Conservation (phyloP, 2,888 invertebrate genomes). For the Nasonovia ribisnigri region DNA sequence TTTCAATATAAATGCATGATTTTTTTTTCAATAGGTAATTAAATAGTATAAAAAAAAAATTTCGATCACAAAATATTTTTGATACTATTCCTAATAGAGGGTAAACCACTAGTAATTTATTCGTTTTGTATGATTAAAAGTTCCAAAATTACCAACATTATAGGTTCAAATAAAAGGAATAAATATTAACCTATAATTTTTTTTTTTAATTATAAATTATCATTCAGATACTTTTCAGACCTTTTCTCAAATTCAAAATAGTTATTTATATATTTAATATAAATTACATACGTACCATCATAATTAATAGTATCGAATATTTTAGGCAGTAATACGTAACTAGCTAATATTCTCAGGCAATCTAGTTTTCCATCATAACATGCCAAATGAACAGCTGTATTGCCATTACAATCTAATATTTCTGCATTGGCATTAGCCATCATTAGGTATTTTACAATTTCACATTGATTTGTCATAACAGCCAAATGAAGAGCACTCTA, state of each 20-base stretch:
- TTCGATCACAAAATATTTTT: too few relatives aligned
- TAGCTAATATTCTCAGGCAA: conserved; percentile 80
- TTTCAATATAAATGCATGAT: not conserved
- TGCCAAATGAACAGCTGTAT: conserved; percentile 89
- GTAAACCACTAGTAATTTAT: not conserved
- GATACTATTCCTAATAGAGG: too few relatives aligned
- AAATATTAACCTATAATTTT: not conserved
- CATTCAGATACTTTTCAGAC: too few relatives aligned
- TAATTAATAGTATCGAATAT: conserved; percentile 58
- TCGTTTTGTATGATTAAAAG: not conserved
- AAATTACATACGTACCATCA: conserved; percentile 44
- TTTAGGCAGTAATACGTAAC: conserved; percentile 47
- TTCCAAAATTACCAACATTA: not conserved
- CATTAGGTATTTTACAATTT: conserved; percentile 82
- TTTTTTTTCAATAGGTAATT: not conserved
- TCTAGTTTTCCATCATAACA: conserved; percentile 79
- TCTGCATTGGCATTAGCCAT: conserved; percentile 80
- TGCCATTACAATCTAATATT: conserved; percentile 81
- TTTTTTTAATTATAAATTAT: not conserved
- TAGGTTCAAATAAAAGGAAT: not conserved
- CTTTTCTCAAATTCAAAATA: not conserved
- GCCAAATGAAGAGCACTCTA: conserved; percentile 88
- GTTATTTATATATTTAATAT: not conserved
- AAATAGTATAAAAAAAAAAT: not conserved
- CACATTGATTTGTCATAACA: conserved; percentile 81